Evolutionary conservation across 2,797 vertebrate species (phyloP), one percentile per base, ranked within the genome.

Genomic region (Microctenopoma stevenorrisi): DNA sequence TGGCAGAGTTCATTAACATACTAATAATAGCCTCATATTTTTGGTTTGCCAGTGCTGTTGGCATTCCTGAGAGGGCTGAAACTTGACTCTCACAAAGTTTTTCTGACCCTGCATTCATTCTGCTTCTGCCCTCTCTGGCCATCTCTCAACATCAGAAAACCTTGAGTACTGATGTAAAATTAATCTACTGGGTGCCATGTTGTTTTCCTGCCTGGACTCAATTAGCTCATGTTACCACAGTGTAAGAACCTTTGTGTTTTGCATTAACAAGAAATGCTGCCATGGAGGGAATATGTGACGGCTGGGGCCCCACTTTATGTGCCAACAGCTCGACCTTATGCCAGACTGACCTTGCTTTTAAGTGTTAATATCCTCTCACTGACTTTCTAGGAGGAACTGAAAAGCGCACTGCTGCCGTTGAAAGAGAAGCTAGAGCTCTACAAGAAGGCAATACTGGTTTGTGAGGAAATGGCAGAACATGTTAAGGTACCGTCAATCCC

Each of bases 21-120:
- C 94, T 94, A 94, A 92, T 85, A 87, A 93, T 95, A 95, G 92
- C 73, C 55, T 71, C 52, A 81, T 89, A 91, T 91, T 93, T 88
- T 87, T 83, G 89, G 79, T 86, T 72, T 84, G 72, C 77, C 50
- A 54, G 72, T 68, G 78, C 82, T 68, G 43, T 61, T 62, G 30
- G 72, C 71, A 54, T 78, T 82, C 75, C 59, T n/a, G 42, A 67
- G 80, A 81, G 63, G 68, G 33, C 55, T 92, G 93, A 93, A 94
- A 94, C 85, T 51, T 9, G 92, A 95, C 81, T 85, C 93, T 85
- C 60, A 64, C n/a, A 58, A 58, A 74, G 72, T 86, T 87, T 91
- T 78, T 87, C 64, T 72, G 82, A 83, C 5, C 5, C 72, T 55
- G 57, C 64, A 78, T 78, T 84, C 64, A 84, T 76, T 82, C 79